Base-by-base conservation (phyloP, 2,888 invertebrate species). In the Nesidiocoris tenuis region DNA sequence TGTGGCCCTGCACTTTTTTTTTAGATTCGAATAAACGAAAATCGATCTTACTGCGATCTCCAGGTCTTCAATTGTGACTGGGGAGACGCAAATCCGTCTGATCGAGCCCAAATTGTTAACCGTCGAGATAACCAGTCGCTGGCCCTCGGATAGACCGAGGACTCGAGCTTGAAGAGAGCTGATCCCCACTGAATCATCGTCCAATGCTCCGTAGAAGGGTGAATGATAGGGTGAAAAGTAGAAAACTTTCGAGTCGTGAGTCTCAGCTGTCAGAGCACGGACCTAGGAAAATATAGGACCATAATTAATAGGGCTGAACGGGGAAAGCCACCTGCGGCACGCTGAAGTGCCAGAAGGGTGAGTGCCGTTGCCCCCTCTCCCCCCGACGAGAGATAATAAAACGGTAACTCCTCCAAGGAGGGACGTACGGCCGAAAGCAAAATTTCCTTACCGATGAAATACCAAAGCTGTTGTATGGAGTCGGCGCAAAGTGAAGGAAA, bases 51-150 rank as follows among this genome's bases (percentile, higher is more conserved):
- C 72, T 21, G 56, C 61, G 0, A 72, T 72, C 54, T 93, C 92
- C 87, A 92, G 93, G 83, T 95, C 95, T 84, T 92, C 90, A 65
- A 86, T 85, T 76, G 88, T 88, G 66, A 88, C 85, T 12, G 93
- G 90, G 61, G 86, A 86, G 25, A 91, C 86, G 80, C 84, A 85
- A 66, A 91, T 81, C 68, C 86, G 86, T 71, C 86, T 86, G 22
- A 91, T 81, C n/a, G 87, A 84, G 72, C 87, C 86, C 0, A 87
- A 81, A 77, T 86, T 83, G 66, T 84, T 82, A 77, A 86, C 83
- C 12, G 87, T 85, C 1, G 87, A 85, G 23, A 89, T 84, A 80
- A 86, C 85, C 16, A 91, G 88, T 22, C 86, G 85, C 18, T 86
- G 85, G 16, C 86, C 87, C 80, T 90, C 89, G 1, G 86, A 83